A percentile compares a stretch with the other conserved stretches of the same genome.
These are phyloP conservation scores for Lysandra bellargus DNA, from an alignment of 2,888 invertebrate species.

Conservation along the genomic window DNA sequence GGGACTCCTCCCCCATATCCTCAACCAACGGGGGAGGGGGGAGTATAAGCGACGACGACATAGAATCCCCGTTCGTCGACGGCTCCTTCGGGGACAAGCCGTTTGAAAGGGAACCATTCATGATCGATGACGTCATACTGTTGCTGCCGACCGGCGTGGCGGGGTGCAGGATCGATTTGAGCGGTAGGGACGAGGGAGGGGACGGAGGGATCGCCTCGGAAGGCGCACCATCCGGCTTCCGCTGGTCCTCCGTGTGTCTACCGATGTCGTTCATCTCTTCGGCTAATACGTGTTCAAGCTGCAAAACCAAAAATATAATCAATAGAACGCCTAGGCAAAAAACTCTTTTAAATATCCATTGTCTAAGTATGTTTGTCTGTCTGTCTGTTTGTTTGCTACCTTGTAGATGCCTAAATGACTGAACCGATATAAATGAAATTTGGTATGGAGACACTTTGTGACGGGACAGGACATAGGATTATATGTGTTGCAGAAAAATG, in stretches of 20 bases:
- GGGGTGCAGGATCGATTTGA: conserved; percentile 56
- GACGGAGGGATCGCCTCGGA: conserved; percentile 68
- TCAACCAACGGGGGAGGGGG: conserved; percentile 59
- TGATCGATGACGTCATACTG: conserved; percentile 50
- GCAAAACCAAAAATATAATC: conserved; percentile 35
- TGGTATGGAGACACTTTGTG: no score
- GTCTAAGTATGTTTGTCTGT: no score
- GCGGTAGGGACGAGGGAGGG: conserved; percentile 57
- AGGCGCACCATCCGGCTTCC: conserved; percentile 73
- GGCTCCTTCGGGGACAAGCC: conserved; percentile 45
- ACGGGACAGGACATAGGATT: no score
- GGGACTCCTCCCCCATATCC: conserved; percentile 19
- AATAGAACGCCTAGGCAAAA: no score
- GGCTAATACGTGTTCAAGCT: conserved; percentile 73
- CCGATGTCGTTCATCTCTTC: conserved; percentile 70
- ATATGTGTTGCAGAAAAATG: no score
- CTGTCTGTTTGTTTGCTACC: no score
- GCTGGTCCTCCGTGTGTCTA: conserved; percentile 65
- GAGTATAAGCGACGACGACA: conserved; percentile 46
- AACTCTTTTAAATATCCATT: no score
- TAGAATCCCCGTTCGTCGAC: conserved; percentile 38
- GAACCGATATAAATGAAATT: no score
- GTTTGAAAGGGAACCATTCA: conserved; percentile 43
- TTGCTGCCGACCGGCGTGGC: conserved; percentile 48
- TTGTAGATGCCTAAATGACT: no score